Evolutionary conservation across 2,113 vertebrate species (phyloP), one percentile per base, ranked within the genome.

Genomic region (Siniperca knerii): DNA sequence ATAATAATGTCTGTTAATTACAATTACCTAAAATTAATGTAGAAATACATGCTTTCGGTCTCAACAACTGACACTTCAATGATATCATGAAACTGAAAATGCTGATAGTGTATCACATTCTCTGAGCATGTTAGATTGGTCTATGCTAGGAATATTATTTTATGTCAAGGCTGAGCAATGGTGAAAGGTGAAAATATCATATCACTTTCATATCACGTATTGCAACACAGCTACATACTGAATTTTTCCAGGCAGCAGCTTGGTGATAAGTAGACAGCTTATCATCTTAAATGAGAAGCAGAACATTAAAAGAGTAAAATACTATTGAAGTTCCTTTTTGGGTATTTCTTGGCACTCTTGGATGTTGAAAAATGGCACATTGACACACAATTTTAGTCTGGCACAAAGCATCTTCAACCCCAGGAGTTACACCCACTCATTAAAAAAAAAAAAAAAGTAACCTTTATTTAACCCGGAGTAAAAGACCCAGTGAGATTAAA

Each of bases 201-300:
- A n/a, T 29, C 29, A 60, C 18, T 18, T 52, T 54, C 15, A 82
- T 15, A 29, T 79, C 58, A 21, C 6, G n/a, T 57, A 37, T 62
- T 83, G 77, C 62, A 50, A 77, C 29, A 83, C 35, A 79, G 68
- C 16, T 4, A 11, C 23, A n/a, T 12, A 4, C 11, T 58, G 40
- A 4, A 20, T 73, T 50, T 66, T 65, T 57, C 71, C 66, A 62
- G 18, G 8, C n/a, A 72, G 48, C 48, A 74, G 37, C 12, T 73
- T 9, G 11, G 46, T 77, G 67, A 75, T 72, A 72, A 55, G 50
- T 23, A 12, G 55, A 25, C 18, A 18, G 21, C 50, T 2, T 61
- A 18, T 82, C 37, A 18, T 82, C 37, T 37, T 6, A 9, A 21
- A 60, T n/a, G 69, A 61, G 10, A 42, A 69, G 25, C 16, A 21